Conservation (phyloP, 2,113 vertebrate species). For the Trogon surrucura region DNA sequence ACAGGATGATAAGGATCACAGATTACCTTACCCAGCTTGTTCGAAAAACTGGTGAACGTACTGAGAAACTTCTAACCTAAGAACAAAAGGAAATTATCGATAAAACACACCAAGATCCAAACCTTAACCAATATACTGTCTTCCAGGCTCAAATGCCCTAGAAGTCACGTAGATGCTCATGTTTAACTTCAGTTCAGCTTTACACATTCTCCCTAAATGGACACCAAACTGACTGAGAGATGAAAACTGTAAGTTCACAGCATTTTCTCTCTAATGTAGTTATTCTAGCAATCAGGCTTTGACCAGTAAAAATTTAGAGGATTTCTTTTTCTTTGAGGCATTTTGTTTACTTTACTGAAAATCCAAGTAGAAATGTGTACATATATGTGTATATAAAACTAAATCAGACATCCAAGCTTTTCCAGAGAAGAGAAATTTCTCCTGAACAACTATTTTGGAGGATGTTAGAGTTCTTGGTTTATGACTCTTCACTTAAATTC, state of each 20-base stretch:
- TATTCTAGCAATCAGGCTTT: background rate
- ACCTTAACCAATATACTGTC: background rate
- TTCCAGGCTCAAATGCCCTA: background rate
- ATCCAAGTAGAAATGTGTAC: background rate
- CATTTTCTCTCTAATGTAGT: background rate
- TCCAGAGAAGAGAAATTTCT: background rate
- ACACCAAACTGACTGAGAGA: background rate
- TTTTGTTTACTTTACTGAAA: background rate
- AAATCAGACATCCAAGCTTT: background rate
- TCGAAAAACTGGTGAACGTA: background rate
- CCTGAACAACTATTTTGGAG: background rate
- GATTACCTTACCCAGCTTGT: background rate
- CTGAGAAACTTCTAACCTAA: background rate
- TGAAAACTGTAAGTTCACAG: background rate
- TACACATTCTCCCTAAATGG: background rate
- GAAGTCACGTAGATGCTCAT: background rate
- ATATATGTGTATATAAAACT: background rate
- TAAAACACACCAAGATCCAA: background rate
- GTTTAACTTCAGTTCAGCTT: background rate
- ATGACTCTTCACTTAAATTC: background rate
- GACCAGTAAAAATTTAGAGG: background rate
- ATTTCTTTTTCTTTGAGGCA: background rate
- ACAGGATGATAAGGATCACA: background rate
- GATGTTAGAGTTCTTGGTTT: background rate
- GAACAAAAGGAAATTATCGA: background rate